These are phyloP conservation scores for Poecilia picta DNA, from an alignment of 2,797 vertebrate genomes.

Conservation along the genomic window DNA sequence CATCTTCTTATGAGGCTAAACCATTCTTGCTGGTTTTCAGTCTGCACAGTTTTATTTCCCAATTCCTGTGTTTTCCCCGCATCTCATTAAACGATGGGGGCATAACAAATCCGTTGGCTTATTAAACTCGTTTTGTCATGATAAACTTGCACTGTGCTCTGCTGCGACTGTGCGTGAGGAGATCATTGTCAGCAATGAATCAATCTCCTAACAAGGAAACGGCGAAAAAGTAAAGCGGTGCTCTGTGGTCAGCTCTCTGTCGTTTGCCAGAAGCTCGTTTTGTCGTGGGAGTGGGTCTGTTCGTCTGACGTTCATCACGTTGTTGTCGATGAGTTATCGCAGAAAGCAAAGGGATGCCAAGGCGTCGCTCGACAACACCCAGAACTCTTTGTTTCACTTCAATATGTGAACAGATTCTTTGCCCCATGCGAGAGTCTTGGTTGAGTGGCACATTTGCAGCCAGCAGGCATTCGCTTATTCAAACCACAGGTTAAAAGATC, in stretches of 20 bases:
- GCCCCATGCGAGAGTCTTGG: constrained; percentile 9
- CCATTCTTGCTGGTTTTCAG: background rate
- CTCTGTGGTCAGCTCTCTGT: constrained; percentile 32
- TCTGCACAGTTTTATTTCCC: background rate
- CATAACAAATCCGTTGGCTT: constrained; percentile 1
- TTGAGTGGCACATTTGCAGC: constrained; percentile 2
- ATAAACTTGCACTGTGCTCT: background rate
- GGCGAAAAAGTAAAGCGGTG: constrained; percentile 21
- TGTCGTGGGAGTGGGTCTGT: constrained; percentile 36
- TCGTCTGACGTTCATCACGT: constrained; percentile 52
- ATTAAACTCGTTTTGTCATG: background rate
- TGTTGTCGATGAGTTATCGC: constrained; percentile 52
- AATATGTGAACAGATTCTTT: constrained; percentile 25
- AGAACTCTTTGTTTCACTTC: background rate
- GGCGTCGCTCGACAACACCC: constrained; percentile 5
- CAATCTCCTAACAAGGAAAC: constrained; percentile 22
- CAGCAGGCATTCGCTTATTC: background rate
- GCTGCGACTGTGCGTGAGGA: background rate
- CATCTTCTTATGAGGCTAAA: constrained; percentile 2
- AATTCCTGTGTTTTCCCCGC: background rate
- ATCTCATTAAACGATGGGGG: constrained; percentile 1
- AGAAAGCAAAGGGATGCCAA: constrained; percentile 40
- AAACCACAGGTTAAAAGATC: background rate
- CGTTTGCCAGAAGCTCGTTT: constrained; percentile 49
- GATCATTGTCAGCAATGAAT: constrained; percentile 9